Conservation (phyloP, 2,113 vertebrate species). For the Sprattus sprattus region DNA sequence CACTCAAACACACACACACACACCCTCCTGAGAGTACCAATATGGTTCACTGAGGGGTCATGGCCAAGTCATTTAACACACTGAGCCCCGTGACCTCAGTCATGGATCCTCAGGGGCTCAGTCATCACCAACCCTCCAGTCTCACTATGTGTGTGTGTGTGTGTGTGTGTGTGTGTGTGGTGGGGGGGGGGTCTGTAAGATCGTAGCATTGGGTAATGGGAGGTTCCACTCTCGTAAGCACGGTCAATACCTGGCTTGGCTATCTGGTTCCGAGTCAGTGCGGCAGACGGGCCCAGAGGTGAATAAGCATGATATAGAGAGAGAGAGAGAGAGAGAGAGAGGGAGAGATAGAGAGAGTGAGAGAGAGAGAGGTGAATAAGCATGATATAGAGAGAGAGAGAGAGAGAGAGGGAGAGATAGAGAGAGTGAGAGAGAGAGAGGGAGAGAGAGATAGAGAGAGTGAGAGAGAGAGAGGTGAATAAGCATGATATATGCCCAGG, state of each 20-base stretch:
- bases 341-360: too few relatives aligned
- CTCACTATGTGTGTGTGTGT: too few relatives aligned
- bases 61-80: not conserved
- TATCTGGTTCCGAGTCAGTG: not conserved
- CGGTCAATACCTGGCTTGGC: conserved; percentile 10
- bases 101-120: not conserved
- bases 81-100: not conserved
- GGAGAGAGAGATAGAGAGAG: too few relatives aligned
- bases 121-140: not conserved
- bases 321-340: too few relatives aligned
- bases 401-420: too few relatives aligned
- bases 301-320: not conserved
- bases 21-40: not conserved
- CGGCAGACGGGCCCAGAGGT: conserved; percentile 27
- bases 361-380: too few relatives aligned
- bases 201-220: not conserved
- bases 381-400: too few relatives aligned
- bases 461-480: conserved; percentile 26
- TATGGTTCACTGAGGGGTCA: not conserved
- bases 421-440: too few relatives aligned
- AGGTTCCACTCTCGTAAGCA: not conserved
- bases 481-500: not conserved
- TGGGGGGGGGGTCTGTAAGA: not conserved
- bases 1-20: too few relatives aligned
- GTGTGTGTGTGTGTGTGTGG: too few relatives aligned